phyloP scores from a whole-genome alignment of 2,797 vertebrate genomes.

The Petrocephalus sullivani region DNA sequence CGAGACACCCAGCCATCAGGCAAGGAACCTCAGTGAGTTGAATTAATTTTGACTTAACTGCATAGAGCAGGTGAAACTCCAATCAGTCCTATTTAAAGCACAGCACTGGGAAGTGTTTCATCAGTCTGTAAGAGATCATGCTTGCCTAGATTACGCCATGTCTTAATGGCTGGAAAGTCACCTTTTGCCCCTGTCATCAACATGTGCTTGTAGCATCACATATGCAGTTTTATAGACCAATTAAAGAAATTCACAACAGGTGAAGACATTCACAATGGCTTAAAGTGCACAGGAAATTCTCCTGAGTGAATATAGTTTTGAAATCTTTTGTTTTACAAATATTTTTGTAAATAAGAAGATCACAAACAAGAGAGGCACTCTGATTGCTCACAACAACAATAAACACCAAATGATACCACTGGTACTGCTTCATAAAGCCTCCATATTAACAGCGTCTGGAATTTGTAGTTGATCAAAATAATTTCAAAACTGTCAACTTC shows the following conservation, averaged over 20 bases:
- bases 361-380: neutral
- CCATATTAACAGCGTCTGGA: neutral
- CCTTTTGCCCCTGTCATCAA: neutral
- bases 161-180: neutral
- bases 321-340: neutral
- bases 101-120: too few species aligned
- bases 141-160: too few species aligned
- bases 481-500: neutral
- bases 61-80: neutral
- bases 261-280: neutral
- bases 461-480: neutral
- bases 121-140: too few species aligned
- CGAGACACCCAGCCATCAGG: neutral
- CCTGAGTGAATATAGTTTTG: neutral
- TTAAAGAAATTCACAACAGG: neutral
- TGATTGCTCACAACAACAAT: neutral
- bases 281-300: neutral
- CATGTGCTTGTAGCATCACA: neutral
- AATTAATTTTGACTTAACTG: neutral
- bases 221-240: neutral
- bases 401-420: neutral
- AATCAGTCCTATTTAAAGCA: neutral
- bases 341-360: neutral
- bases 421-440: neutral
- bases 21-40: neutral